Conservation (phyloP, 2,888 invertebrate species). For the Melanchra persicariae region DNA sequence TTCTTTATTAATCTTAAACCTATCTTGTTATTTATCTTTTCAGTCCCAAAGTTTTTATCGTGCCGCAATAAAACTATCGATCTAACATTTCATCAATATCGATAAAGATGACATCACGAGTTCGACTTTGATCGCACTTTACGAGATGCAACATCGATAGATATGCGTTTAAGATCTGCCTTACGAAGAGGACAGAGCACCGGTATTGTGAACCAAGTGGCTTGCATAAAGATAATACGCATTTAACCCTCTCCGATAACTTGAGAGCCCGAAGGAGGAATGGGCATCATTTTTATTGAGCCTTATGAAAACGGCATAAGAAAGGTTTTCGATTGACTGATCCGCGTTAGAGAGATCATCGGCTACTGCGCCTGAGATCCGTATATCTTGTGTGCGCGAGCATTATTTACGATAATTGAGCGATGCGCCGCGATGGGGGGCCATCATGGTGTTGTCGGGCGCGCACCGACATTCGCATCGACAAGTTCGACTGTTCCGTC, state of each 20-base stretch:
- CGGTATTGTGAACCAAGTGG: conserved; percentile 89
- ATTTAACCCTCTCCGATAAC: conserved; percentile 83
- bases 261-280: conserved; percentile 78
- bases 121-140: conserved; percentile 78
- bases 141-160: conserved; percentile 86
- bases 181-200: conserved; percentile 84
- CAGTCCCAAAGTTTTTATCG: not conserved
- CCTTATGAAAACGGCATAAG: conserved; percentile 75
- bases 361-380: conserved; percentile 87
- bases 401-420: conserved; percentile 91
- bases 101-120: conserved; percentile 74
- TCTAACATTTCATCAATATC: conserved; percentile 63
- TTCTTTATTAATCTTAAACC: no score
- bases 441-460: conserved; percentile 90
- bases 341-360: conserved; percentile 80
- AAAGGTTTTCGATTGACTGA: conserved; percentile 71
- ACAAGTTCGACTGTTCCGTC: conserved; percentile 90
- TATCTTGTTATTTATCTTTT: no score
- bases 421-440: conserved; percentile 91
- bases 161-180: conserved; percentile 86
- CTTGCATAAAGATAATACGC: conserved; percentile 90
- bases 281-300: conserved; percentile 67
- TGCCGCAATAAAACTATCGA: conserved; percentile 34
- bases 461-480: conserved; percentile 90
- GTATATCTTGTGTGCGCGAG: conserved; percentile 90